Percentiles rank a stretch among this genome's conserved stretches.
These are phyloP conservation scores for Scophthalmus maximus DNA, from an alignment of 2,113 vertebrate genomes.

Conservation along the genomic window DNA sequence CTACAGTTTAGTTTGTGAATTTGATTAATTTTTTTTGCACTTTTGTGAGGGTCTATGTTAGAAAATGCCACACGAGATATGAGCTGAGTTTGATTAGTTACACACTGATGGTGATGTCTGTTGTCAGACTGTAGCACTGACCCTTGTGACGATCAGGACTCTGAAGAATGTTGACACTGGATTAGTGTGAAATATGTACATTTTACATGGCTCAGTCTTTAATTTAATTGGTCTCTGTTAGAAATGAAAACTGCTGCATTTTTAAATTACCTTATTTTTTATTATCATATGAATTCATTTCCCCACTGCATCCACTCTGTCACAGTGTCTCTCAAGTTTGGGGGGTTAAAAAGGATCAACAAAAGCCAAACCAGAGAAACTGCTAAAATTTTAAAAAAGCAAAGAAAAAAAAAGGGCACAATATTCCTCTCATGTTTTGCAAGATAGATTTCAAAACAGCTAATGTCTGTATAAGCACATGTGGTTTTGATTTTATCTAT, in stretches of 20 bases:
- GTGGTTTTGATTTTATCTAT: slow-evolving; percentile 49
- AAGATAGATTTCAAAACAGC: slow-evolving; percentile 23
- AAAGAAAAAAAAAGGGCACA: too few species aligned
- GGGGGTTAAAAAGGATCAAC: neutral
- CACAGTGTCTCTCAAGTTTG: neutral
- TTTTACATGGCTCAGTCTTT: slow-evolving; percentile 30
- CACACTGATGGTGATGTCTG: slow-evolving; percentile 2
- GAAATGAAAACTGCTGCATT: neutral
- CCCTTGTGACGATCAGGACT: neutral
- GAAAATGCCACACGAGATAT: neutral
- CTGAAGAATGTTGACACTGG: slow-evolving; percentile 41
- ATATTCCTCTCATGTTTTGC: slow-evolving; percentile 18
- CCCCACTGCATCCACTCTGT: neutral
- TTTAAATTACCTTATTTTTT: neutral
- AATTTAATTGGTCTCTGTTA: neutral
- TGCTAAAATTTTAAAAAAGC: neutral
- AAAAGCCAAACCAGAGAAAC: neutral
- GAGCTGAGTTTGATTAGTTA: slow-evolving; percentile 4
- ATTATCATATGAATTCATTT: neutral
- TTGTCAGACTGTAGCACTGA: slow-evolving; percentile 12
- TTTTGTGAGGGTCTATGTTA: slow-evolving; percentile 2
- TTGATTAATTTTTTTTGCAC: slow-evolving; percentile 33
- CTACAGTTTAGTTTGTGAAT: slow-evolving; percentile 23
- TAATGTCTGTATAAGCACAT: neutral
- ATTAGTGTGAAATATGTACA: slow-evolving; percentile 36